Evolutionary conservation across 2,113 vertebrate genomes (phyloP).

Genomic region (Tragelaphus strepsiceros): DNA sequence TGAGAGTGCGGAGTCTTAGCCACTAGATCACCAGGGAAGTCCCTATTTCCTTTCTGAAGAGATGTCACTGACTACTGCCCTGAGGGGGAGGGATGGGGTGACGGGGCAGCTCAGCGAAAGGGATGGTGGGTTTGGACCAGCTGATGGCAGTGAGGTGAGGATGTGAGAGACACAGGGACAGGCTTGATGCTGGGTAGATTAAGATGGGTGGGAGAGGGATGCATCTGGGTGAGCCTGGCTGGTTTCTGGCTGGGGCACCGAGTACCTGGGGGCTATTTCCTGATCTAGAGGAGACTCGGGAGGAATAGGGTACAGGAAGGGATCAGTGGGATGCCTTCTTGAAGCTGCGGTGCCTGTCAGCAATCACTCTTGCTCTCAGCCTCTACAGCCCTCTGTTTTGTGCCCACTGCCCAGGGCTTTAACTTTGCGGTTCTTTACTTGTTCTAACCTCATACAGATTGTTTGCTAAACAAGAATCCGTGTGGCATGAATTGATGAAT

Average conservation of each 20-base stretch:
- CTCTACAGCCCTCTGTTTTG: no score
- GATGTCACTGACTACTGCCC: neutral
- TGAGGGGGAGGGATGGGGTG: neutral
- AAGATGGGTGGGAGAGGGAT: neutral
- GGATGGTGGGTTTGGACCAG: neutral
- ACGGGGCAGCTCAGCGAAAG: neutral
- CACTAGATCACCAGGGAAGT: neutral
- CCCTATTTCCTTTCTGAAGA: neutral
- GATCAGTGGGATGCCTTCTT: rapidly evolving
- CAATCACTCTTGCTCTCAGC: rapidly evolving
- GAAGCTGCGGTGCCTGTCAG: rapidly evolving
- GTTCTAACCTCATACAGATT: neutral
- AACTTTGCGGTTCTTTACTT: neutral
- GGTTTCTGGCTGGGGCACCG: neutral
- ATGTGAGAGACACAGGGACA: neutral
- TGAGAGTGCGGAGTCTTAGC: neutral
- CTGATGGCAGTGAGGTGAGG: neutral
- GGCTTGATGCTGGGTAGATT: neutral
- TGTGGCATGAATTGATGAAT: neutral
- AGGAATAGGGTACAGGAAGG: rapidly evolving
- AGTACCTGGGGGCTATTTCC: neutral
- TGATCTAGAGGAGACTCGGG: neutral
- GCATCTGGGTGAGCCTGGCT: neutral
- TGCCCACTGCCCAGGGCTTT: neutral
- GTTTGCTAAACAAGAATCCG: neutral